Evolutionary conservation across 2,888 invertebrate genomes (phyloP), one percentile per base, ranked within the genome.

Genomic region (Zele albiditarsus): DNA sequence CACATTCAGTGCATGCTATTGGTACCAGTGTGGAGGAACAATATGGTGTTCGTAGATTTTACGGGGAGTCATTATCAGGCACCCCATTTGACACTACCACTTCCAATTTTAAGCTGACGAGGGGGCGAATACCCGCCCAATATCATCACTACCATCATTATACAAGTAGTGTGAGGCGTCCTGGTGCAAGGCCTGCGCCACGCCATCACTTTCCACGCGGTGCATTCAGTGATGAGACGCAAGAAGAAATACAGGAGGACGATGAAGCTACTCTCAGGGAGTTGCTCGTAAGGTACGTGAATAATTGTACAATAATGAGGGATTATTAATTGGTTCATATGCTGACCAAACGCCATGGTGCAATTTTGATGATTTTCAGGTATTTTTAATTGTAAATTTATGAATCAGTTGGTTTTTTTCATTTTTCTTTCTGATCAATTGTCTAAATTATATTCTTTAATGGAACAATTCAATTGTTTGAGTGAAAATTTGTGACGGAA

Each of bases 231-330:
- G 93, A 94, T 94, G 94, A 93, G 93, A 93, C 94, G 94, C 92
- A 93, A 92, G 94, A 94, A 92, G 95, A 95, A 92, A 90, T 91
- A 91, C 91, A 91, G 90, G 91, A 91, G 89, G 92, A 92, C 90
- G 96, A 96, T 93, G 96, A 96, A 93, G 95, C 95, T 91, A 96
- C 96, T 93, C 94, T 96, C 92, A 95, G 96, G 93, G 95, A 96
- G 94, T 94, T 96, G 93, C 95, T 96, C 92, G 94, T 96, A 94
- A 96, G 96, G 96, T 95, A 94, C 91, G 91, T 92, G 90, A 53
- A 20, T 20, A n/a, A 53, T 20, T 53, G 8, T 23, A 23, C 8
- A 12, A 12, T 8, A 12, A 38, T 12, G 38, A 8, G 12, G 12
- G 38, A 2, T 8, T 8, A 38, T 38, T 38, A 0, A 38, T 12